Conservation (phyloP, 2,113 vertebrate species). For the Lampris megalopsis region DNA sequence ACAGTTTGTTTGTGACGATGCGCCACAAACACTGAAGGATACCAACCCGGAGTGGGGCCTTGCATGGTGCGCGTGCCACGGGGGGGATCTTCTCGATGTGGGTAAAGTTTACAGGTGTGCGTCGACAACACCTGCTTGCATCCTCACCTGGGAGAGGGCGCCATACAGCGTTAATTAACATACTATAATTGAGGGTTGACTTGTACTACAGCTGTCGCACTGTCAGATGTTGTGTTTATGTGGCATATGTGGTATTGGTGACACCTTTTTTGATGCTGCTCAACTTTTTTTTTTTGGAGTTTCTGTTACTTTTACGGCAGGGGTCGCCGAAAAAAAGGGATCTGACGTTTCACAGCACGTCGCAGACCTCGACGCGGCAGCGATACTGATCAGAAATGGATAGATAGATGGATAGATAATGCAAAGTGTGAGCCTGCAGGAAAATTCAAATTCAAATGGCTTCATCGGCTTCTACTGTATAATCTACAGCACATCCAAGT, state of each 20-base stretch:
- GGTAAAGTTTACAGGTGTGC: constrained; percentile 75
- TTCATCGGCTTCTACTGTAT: too few relatives aligned
- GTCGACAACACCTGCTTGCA: constrained; percentile 63
- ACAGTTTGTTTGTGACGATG: constrained; percentile 57
- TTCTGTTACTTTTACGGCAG: too few relatives aligned
- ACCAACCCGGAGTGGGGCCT: constrained; percentile 37
- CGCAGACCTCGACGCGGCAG: too few relatives aligned
- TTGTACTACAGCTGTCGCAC: constrained; percentile 7
- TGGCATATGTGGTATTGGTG: too few relatives aligned
- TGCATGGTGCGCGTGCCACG: constrained; percentile 27
- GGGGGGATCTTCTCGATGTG: constrained; percentile 42
- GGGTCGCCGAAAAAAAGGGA: too few relatives aligned
- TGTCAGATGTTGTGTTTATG: neutral
- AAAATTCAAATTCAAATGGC: too few relatives aligned
- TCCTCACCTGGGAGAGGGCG: constrained; percentile 39
- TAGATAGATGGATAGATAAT: too few relatives aligned
- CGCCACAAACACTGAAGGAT: constrained; percentile 35
- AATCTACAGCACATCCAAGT: too few relatives aligned
- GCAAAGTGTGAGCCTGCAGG: too few relatives aligned
- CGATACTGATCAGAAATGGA: too few relatives aligned
- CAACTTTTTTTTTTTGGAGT: too few relatives aligned
- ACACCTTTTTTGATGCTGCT: neutral
- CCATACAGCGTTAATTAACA: constrained; percentile 54
- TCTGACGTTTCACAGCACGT: neutral
- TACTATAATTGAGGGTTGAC: neutral